phyloP scores from a whole-genome alignment of 2,113 vertebrate species.

The Pelecanus crispus region DNA sequence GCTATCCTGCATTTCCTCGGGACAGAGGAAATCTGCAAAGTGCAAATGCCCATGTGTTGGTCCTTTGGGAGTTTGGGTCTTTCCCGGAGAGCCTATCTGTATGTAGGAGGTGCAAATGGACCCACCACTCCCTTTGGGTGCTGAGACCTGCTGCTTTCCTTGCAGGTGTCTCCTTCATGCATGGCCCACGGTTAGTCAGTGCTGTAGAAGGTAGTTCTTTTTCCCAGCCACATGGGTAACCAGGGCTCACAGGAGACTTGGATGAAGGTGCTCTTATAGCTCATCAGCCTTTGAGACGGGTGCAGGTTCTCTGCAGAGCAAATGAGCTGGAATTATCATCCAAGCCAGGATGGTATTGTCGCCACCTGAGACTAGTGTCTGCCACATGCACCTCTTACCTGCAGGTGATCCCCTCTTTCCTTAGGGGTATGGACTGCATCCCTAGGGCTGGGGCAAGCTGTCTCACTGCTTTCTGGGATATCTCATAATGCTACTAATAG shows the following conservation, averaged over 20 bases:
- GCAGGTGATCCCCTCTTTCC: neutral
- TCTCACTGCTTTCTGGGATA: slow-evolving; percentile 1
- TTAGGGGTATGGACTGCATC: neutral
- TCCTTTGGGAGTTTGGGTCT: neutral
- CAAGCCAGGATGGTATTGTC: neutral
- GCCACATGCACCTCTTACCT: neutral
- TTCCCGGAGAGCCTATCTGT: neutral
- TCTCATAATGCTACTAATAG: neutral
- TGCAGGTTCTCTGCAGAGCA: neutral
- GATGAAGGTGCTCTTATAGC: neutral
- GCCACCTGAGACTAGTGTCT: neutral
- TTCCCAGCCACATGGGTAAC: neutral
- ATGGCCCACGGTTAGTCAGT: neutral
- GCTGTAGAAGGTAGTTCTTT: neutral
- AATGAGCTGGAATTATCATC: neutral
- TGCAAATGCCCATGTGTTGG: neutral
- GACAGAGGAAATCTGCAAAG: neutral
- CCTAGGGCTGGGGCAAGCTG: neutral
- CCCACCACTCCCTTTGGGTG: neutral
- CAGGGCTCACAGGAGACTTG: neutral
- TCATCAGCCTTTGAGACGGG: neutral
- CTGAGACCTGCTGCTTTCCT: neutral
- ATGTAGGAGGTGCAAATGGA: neutral
- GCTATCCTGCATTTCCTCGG: neutral
- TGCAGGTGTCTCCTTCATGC: neutral